Evolutionary conservation across 2,888 invertebrate species (phyloP), one percentile per base, ranked within the genome.

Genomic region (Scaptodrosophila latifasciaeformis): DNA sequence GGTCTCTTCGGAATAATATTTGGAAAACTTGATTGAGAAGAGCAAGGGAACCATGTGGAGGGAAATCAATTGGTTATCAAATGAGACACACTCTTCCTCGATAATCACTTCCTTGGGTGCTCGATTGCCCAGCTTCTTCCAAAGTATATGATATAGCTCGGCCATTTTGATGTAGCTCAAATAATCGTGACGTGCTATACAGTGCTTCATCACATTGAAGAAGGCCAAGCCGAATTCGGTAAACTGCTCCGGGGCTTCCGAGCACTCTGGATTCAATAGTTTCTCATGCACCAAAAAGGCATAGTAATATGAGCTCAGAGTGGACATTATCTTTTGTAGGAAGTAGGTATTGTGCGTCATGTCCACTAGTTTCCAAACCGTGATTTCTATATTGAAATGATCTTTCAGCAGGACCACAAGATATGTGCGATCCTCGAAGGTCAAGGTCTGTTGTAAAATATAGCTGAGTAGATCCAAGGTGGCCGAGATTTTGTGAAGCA

Each of bases 21-120:
- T 54, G 0, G 70, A 60, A 1, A 82, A 75, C 34, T 85, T 82
- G 30, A 89, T 83, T 30, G 88, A 86, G 30, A 86, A 83, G 24
- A 90, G 81, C 24, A 92, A 81, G 0, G 94, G 93, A 39, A 92
- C 83, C 10, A 93, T 84, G 78, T 91, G 89, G 60, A 91, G 87
- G 45, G 89, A 87, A 17, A 91, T 81, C 63, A 92, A 84, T 81
- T 91, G 90, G 74, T 90, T 89, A 65, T 90, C 89, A 54, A 91
- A 86, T 24, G 88, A 70, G 5, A 85, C 82, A 0, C 74, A 67
- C 44, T 86, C 82, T 34, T 84, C 78, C 60, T 84, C 84, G 17
- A 87, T 81, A 12, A 81, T 64, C 17, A 87, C 81, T 63, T 86
- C 84, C 21, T 75, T 70, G 9, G 86, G 85, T 1, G 82, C 84